phyloP scores from a whole-genome alignment of 2,797 vertebrate genomes.

The Salarias fasciatus region DNA sequence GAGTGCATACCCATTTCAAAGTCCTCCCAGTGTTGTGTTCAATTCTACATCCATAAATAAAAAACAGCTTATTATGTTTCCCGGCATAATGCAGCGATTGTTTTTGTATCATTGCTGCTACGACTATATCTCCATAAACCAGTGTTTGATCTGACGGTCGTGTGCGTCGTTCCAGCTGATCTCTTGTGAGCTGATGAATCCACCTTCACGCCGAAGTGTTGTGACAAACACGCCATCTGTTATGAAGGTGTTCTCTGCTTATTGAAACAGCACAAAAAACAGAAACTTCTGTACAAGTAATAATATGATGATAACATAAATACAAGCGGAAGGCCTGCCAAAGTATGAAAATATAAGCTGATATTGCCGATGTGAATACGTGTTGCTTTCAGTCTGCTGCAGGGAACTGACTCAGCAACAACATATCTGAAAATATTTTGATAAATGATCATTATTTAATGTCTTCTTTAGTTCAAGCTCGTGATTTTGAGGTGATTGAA shows the following conservation, averaged over 20 bases:
- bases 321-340: no score
- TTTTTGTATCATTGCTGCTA: conserved; percentile 4
- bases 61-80: conserved; percentile 9
- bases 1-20: background rate
- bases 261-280: background rate
- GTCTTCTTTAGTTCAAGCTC: no score
- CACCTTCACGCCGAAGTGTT: conserved; percentile 3
- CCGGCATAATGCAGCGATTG: background rate
- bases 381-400: no score
- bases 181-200: conserved; percentile 1
- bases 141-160: conserved; percentile 10
- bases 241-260: background rate
- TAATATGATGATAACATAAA: no score
- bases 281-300: background rate
- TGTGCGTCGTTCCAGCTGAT: conserved; percentile 20
- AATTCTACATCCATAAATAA: conserved; percentile 6
- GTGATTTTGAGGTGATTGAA: no score
- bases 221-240: conserved; percentile 15
- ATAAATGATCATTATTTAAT: no score
- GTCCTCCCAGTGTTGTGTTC: background rate
- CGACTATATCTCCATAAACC: conserved; percentile 9
- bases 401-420: no score
- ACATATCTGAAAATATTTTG: no score
- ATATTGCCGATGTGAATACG: no score
- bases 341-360: no score